A percentile compares a stretch with the other conserved stretches of the same genome.
phyloP scores from a whole-genome alignment of 30 jellyfish, hydroid and myxozoan species.

The Sanderia malayensis region DNA sequence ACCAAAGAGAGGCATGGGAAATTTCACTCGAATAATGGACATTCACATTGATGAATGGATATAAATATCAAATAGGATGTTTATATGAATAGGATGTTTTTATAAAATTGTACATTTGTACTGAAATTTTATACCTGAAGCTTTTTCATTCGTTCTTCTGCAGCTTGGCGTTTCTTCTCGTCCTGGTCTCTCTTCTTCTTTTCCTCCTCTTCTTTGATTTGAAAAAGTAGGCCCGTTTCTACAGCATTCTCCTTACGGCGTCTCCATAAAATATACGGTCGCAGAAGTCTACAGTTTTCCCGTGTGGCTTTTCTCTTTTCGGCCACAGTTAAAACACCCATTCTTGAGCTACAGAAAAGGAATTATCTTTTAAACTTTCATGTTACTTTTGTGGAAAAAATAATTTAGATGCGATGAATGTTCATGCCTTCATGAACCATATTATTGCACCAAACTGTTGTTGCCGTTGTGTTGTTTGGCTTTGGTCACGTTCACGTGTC shows the following conservation, averaged over 20 bases:
- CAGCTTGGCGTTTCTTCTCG: constrained; percentile 1
- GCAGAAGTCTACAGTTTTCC: constrained; percentile 45
- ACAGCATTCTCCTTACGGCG: constrained; percentile 35
- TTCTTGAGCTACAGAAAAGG: no score
- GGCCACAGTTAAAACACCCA: not conserved
- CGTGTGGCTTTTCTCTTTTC: constrained; percentile 44
- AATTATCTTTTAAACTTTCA: no score
- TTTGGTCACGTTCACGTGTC: no score
- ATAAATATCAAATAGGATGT: not conserved
- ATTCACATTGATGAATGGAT: not conserved
- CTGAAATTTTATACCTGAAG: constrained; percentile 53
- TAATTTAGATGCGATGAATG: no score
- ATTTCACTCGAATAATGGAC: not conserved
- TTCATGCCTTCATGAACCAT: no score
- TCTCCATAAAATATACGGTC: constrained; percentile 47
- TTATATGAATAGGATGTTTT: not conserved
- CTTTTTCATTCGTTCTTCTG: constrained; percentile 17
- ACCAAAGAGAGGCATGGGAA: not conserved
- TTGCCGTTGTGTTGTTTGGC: no score
- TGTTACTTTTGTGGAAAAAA: no score
- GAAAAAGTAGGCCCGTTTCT: constrained; percentile 13
- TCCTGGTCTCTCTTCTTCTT: constrained; percentile 36
- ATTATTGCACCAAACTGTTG: no score
- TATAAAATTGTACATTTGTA: no score
- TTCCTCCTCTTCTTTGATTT: constrained; percentile 41